Evolutionary conservation across 2,797 vertebrate species (phyloP), one percentile per base, ranked within the genome.

Genomic region (Fistularia commersonii): DNA sequence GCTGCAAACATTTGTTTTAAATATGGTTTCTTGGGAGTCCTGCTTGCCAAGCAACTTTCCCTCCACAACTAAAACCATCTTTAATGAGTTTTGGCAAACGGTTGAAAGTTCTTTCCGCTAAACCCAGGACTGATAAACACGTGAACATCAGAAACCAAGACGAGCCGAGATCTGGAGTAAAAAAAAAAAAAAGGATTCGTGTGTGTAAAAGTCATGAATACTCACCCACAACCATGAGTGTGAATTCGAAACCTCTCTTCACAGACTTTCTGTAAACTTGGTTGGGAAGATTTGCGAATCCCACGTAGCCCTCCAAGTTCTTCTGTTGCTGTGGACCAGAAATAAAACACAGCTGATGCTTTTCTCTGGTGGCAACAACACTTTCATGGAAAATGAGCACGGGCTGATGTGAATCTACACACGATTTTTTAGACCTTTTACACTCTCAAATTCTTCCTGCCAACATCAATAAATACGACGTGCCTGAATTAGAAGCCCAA

Each of bases 181-280:
- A 36, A 11, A 40, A 47, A 10, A 48, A 43, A 45, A 39, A 48
- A 8, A 48, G 47, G 32, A 23, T 23, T 23, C 23, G 4, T 23
- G 23, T 23, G 23, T 23, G 23, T 23, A 23, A 23, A 23, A 23
- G 23, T 23, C 23, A 23, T 23, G 23, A 23, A 23, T 35, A 87
- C 88, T 93, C 76, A 98, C 95, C 96, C 63, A 98, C 95, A 77
- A 98, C 96, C 95, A 98, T 98, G 69, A 98, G 94, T 0, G 95
- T 98, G 87, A 98, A 98, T 81, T 98, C 95, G 64, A 98, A 98
- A 12, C 95, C 96, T 78, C 95, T 92, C 83, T 98, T 98, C 80
- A 98, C 95, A 10, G 96, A 97, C 78, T 98, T 98, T 57, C 96
- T 91, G 76, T 90, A 90, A 9, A 90, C 89, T 76, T 90, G 89